phyloP scores from a whole-genome alignment of 2,113 vertebrate genomes.

The Marmota flaviventris region DNA sequence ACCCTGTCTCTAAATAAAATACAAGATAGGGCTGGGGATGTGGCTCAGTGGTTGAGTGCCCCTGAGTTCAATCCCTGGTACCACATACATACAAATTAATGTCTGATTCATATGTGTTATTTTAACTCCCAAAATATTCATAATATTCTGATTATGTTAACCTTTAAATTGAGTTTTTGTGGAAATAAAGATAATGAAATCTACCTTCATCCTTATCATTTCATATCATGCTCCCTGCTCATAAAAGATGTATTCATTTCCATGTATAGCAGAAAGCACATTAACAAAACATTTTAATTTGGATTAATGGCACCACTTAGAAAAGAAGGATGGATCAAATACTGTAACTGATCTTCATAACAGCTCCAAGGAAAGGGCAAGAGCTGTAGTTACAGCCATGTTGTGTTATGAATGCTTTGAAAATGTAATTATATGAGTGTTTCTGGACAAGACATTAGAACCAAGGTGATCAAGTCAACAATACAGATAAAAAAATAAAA shows the following conservation, averaged over 20 bases:
- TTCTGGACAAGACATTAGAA: conserved; percentile 49
- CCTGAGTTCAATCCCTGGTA: no score
- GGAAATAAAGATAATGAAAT: conserved; percentile 35
- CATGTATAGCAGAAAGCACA: not conserved
- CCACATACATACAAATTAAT: no score
- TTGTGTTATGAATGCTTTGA: conserved; percentile 57
- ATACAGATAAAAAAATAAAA: not conserved
- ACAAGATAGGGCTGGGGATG: no score
- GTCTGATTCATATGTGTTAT: not conserved
- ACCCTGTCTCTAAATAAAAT: no score
- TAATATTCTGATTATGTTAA: conserved; percentile 53
- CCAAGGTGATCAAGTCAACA: conserved; percentile 58
- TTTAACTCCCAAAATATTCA: not conserved
- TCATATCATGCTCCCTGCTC: not conserved
- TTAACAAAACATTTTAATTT: conserved; percentile 61
- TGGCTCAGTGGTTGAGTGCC: no score
- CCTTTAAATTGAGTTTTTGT: conserved; percentile 24
- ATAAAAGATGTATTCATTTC: conserved; percentile 57
- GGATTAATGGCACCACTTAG: conserved; percentile 53
- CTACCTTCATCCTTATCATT: not conserved
- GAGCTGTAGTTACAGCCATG: not conserved
- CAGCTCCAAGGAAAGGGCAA: conserved; percentile 56
- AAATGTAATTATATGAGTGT: conserved; percentile 56
- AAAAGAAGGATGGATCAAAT: conserved; percentile 19
- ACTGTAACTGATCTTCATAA: conserved; percentile 52